Evolutionary conservation across 2,113 vertebrate species (phyloP).

Genomic region (Carassius gibelio): DNA sequence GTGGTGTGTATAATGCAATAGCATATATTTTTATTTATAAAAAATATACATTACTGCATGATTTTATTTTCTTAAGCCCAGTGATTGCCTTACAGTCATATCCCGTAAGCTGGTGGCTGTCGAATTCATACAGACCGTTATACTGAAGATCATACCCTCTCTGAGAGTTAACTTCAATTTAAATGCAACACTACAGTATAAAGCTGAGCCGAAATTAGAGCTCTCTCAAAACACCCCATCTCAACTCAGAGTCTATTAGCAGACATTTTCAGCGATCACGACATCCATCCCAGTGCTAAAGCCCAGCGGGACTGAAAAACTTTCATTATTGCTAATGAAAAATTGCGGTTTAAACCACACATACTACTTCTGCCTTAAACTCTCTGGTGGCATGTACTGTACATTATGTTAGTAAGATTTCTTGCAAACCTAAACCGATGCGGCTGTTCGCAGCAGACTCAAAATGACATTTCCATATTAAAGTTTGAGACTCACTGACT

Average conservation of each 20-base stretch:
- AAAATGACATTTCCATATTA: not conserved
- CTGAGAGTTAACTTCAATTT: not conserved
- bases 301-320: conserved; percentile 31
- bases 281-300: conserved; percentile 46
- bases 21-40: not conserved
- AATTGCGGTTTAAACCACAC: conserved; percentile 21
- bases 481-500: not conserved
- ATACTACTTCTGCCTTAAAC: not conserved
- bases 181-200: not conserved
- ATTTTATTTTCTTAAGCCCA: not conserved
- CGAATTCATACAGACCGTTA: too few species aligned
- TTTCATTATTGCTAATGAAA: conserved; percentile 46
- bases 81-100: not conserved
- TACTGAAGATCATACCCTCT: not conserved
- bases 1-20: not conserved
- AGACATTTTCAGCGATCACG: conserved; percentile 47
- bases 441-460: not conserved
- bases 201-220: conserved; percentile 19
- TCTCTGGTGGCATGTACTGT: not conserved
- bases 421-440: not conserved
- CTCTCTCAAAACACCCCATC: conserved; percentile 2
- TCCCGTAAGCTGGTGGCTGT: too few species aligned
- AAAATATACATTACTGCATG: not conserved
- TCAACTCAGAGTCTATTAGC: conserved; percentile 47
- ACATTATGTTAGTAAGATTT: not conserved